Evolutionary conservation across 2,797 vertebrate genomes (phyloP), one percentile per base, ranked within the genome.

Genomic region (Danio choprae): DNA sequence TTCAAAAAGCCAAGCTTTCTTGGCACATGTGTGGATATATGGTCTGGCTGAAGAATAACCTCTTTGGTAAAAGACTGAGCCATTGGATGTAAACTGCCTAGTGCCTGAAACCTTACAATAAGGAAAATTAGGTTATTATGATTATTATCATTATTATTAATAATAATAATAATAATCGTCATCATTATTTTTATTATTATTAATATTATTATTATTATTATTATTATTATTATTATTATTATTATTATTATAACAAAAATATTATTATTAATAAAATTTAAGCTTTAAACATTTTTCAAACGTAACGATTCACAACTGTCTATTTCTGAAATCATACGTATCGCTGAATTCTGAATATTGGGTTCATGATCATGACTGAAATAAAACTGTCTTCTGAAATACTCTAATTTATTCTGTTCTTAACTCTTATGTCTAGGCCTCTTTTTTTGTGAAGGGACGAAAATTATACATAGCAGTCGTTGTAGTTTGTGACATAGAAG

Each of bases 1-100:
- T 60, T 81, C 63, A 12, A 81, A 81, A 75, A 81, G 55, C 51
- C 59, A 75, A 69, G 72, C 69, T 65, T 80, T 81, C 55, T 18
- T 70, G 55, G 53, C 80, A 69, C 53, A 40, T 22, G 38, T 51
- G 43, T 56, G 58, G 53, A 13, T 72, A 56, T 82, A 73, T 79
- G 74, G 63, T 79, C 76, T 68, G 81, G 69, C 41, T 79, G 76
- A 36, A 83, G 70, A 60, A 83, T 83, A 3, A 79, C 68, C 36
- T 81, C 68, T 67, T 79, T 79, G 69, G 59, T 78, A 59, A 82
- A 79, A 58, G 68, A 63, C 48, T 81, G 64, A 55, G 44, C 56
- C 46, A 71, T 53, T 70, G 53, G 44, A 44, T 56, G 6, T 56
- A 43, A 69, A 75, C 65, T 56, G 36, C 36, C 63, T 71, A 41